Conservation (phyloP, 2,113 vertebrate genomes). For the Ondatra zibethicus region DNA sequence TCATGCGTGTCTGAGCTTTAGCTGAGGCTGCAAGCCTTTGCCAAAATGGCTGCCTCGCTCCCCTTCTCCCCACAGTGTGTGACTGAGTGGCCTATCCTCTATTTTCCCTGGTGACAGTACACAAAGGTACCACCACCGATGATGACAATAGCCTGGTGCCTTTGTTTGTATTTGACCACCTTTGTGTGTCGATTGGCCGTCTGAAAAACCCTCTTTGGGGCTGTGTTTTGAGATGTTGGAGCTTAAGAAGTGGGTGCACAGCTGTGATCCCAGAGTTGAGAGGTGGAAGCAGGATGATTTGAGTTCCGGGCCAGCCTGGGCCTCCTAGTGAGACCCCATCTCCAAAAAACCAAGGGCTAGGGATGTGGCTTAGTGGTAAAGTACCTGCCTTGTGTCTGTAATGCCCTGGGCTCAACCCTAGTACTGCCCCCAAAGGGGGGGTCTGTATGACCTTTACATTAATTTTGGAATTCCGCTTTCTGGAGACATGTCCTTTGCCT, state of each 20-base stretch:
- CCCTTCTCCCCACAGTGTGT: too few relatives aligned
- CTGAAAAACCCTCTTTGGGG: slow-evolving; percentile 49
- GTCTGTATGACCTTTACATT: neutral
- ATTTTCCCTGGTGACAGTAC: neutral
- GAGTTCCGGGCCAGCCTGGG: neutral
- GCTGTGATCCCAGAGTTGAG: neutral
- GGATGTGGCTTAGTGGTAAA: neutral
- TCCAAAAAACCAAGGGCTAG: neutral
- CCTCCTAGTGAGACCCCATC: neutral
- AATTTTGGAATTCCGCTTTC: neutral
- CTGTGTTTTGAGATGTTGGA: neutral
- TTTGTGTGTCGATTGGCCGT: neutral
- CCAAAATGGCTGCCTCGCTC: neutral
- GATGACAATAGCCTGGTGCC: fast-evolving
- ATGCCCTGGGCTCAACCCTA: neutral
- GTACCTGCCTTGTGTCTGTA: neutral
- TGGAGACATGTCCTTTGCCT: neutral
- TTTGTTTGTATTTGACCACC: neutral
- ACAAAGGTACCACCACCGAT: neutral
- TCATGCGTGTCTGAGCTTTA: neutral
- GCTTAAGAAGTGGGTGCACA: neutral
- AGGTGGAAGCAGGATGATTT: neutral
- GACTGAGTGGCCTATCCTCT: neutral
- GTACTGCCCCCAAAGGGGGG: neutral
- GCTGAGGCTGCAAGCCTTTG: neutral